A percentile compares a stretch with the other conserved stretches of the same genome.
phyloP scores from a whole-genome alignment of 2,888 invertebrate species.

The Spilosoma lubricipeda region DNA sequence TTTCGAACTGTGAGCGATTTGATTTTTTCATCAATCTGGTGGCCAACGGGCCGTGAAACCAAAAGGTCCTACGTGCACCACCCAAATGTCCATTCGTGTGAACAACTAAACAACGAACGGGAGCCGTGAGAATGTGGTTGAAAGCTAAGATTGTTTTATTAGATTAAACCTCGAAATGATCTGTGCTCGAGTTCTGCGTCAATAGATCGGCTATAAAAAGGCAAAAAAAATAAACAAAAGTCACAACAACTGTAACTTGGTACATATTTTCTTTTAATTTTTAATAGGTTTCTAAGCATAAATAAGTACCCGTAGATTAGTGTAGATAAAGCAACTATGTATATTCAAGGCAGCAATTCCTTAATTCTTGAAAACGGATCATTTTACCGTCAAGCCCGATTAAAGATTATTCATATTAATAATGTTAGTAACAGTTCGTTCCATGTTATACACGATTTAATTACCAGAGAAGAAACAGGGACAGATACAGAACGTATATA shows the following conservation, averaged over 20 bases:
- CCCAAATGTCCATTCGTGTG: conserved; percentile 73
- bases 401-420: background rate
- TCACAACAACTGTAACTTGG: background rate
- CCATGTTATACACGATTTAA: background rate
- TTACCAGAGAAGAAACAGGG: no score
- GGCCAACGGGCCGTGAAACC: conserved; percentile 81
- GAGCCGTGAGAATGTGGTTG: conserved; percentile 78
- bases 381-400: background rate
- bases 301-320: background rate
- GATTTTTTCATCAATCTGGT: conserved; percentile 53
- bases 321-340: background rate
- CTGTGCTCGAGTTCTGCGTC: conserved; percentile 9
- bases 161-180: conserved; percentile 25
- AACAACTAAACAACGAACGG: conserved; percentile 63
- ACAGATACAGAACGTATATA: no score
- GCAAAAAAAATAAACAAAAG: background rate
- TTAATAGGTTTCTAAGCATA: background rate
- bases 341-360: background rate
- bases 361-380: background rate
- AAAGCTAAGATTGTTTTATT: conserved; percentile 53
- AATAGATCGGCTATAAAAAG: background rate
- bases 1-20: conserved; percentile 45
- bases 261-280: background rate
- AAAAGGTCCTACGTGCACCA: conserved; percentile 71
- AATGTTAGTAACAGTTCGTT: background rate